A percentile compares a stretch with the other conserved stretches of the same genome.
Evolutionary conservation across 1,140 invertebrate species (phyloP).

Genomic region (Achroia grisella): DNA sequence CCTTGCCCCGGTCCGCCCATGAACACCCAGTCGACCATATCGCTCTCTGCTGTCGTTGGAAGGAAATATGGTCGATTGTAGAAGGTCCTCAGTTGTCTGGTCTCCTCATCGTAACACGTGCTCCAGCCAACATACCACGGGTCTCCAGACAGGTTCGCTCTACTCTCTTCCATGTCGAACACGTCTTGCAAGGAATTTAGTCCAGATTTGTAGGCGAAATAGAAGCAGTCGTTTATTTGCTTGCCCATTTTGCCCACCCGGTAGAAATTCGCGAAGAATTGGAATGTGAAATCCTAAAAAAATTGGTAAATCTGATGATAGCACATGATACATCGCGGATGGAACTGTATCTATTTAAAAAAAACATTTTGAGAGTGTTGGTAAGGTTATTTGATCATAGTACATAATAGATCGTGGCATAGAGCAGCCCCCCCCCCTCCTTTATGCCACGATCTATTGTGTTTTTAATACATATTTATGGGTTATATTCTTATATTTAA

Average conservation of each 20-base stretch:
- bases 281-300: constrained; percentile 77
- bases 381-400: too few species aligned
- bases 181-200: constrained; percentile 85
- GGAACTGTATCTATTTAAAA: too few species aligned
- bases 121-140: constrained; percentile 97
- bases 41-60: constrained; percentile 86
- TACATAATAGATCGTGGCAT: too few species aligned
- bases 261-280: constrained; percentile 88
- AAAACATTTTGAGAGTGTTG: too few species aligned
- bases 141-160: constrained; percentile 79
- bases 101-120: constrained; percentile 89
- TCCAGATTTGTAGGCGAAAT: constrained; percentile 93
- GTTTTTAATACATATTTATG: too few species aligned
- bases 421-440: too few species aligned
- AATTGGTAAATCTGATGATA: constrained; percentile 2
- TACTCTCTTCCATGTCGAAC: constrained; percentile 82
- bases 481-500: too few species aligned
- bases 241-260: constrained; percentile 69
- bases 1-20: constrained; percentile 95
- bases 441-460: too few species aligned
- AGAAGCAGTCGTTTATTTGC: constrained; percentile 83
- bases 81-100: constrained; percentile 83
- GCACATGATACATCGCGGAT: too few species aligned
- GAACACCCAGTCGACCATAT: constrained; percentile 95
- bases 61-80: constrained; percentile 93